These are phyloP conservation scores for Pomacea canaliculata DNA, from an alignment of 2,888 invertebrate genomes.

Conservation along the genomic window DNA sequence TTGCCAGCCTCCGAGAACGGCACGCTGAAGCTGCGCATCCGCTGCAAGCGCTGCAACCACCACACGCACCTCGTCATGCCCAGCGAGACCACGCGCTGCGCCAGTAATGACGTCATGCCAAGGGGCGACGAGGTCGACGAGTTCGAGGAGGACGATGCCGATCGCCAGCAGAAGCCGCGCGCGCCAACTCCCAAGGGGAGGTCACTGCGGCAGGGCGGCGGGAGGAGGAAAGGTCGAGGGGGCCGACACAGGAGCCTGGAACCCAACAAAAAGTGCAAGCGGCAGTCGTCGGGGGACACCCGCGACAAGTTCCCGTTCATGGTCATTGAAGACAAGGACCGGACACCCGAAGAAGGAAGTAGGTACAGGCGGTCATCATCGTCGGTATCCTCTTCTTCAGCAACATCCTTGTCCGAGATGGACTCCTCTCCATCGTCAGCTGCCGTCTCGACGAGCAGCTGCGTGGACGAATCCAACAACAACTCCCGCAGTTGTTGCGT, in stretches of 20 bases:
- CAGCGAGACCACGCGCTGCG: slow-evolving; percentile 4
- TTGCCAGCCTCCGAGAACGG: slow-evolving; percentile 19
- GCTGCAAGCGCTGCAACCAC: slow-evolving; percentile 29
- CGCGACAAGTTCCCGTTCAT: slow-evolving; percentile 6
- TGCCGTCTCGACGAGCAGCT: not conserved
- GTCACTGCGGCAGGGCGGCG: not conserved
- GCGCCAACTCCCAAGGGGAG: not conserved
- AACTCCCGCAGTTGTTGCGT: slow-evolving; percentile 12
- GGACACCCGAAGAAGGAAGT: not conserved
- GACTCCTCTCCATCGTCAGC: not conserved
- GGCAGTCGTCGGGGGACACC: not conserved
- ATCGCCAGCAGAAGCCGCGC: not conserved
- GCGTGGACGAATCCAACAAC: not conserved
- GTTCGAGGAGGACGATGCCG: not conserved
- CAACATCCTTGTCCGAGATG: not conserved
- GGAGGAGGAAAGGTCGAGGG: not conserved
- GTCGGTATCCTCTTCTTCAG: not conserved
- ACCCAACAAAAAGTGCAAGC: slow-evolving; percentile 3
- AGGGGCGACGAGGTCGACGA: too few species aligned
- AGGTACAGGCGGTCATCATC: slow-evolving; percentile 2
- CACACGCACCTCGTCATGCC: slow-evolving; percentile 27
- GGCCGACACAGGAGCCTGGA: not conserved
- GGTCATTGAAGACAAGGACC: slow-evolving; percentile 21
- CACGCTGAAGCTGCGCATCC: slow-evolving; percentile 21
- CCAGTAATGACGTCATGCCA: not conserved